Conservation (phyloP, 1,140 invertebrate species). For the Chironomus tepperi region DNA sequence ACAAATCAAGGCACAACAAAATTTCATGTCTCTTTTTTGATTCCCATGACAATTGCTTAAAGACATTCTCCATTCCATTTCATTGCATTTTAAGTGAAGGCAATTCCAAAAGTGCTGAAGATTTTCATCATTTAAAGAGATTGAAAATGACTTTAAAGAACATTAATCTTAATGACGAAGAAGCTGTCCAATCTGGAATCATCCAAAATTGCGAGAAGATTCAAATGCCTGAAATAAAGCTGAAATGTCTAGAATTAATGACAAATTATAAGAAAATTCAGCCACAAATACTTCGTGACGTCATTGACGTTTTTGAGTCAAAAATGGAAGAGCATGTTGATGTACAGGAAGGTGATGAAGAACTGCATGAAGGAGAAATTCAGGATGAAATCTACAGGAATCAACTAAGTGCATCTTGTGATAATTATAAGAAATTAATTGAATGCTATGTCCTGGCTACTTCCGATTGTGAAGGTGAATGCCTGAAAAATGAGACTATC, state of each 20-base stretch:
- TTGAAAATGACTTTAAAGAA: slow-evolving; percentile 58
- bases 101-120: slow-evolving; percentile 74
- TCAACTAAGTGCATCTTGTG: slow-evolving; percentile 26
- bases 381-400: neutral
- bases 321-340: neutral
- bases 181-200: slow-evolving; percentile 41
- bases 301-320: neutral
- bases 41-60: slow-evolving; percentile 62
- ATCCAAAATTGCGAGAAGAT: slow-evolving; percentile 52
- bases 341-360: neutral
- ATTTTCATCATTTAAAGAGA: slow-evolving; percentile 76
- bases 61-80: slow-evolving; percentile 79
- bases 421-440: slow-evolving; percentile 32
- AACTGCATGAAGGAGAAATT: slow-evolving; percentile 18
- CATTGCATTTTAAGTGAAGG: slow-evolving; percentile 80
- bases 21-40: slow-evolving; percentile 75
- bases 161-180: slow-evolving; percentile 38
- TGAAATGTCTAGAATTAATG: slow-evolving; percentile 63
- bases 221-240: slow-evolving; percentile 61
- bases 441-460: neutral
- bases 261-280: slow-evolving; percentile 51
- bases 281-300: slow-evolving; percentile 35
- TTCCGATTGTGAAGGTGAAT: neutral
- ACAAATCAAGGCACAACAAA: slow-evolving; percentile 46
- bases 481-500: neutral